A percentile compares a stretch with the other conserved stretches of the same genome.
These are phyloP conservation scores for Megathymus violae DNA, from an alignment of 1,140 invertebrate species.

Conservation along the genomic window DNA sequence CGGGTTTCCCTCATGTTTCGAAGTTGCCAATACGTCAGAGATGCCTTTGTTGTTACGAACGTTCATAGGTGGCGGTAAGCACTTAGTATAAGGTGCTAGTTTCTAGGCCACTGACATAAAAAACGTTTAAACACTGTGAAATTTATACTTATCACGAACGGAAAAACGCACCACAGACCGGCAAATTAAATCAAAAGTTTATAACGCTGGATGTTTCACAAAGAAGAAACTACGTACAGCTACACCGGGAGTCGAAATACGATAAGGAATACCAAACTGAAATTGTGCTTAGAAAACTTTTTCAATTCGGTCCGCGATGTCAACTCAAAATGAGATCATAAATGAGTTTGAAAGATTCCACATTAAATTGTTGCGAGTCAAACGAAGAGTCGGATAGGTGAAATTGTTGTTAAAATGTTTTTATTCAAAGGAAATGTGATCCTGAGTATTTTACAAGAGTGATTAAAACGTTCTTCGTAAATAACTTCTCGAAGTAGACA, in stretches of 20 bases:
- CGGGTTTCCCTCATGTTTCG: no score
- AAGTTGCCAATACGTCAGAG: no score
- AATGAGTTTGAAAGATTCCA: conserved; percentile 65
- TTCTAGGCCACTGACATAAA: no score
- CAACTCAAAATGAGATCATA: conserved; percentile 56
- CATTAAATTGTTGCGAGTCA: conserved; percentile 39
- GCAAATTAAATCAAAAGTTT: conserved; percentile 13
- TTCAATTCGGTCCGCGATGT: conserved; percentile 64
- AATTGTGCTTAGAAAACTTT: conserved; percentile 55
- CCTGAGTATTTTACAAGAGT: no score
- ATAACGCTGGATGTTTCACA: conserved; percentile 9
- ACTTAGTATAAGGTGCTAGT: no score
- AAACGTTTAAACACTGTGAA: no score
- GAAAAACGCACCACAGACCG: no score
- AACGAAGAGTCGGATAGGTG: conserved; percentile 28
- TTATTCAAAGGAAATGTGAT: background rate
- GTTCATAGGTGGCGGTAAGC: no score
- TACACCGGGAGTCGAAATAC: conserved; percentile 19
- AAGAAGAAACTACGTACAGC: conserved; percentile 8
- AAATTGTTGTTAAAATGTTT: conserved; percentile 7
- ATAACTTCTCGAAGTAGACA: no score
- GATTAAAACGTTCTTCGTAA: no score
- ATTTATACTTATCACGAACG: no score
- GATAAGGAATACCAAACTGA: conserved; percentile 23
- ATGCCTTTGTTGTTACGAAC: no score